phyloP scores from a whole-genome alignment of 1,140 invertebrate genomes.

The Aricia agestis region DNA sequence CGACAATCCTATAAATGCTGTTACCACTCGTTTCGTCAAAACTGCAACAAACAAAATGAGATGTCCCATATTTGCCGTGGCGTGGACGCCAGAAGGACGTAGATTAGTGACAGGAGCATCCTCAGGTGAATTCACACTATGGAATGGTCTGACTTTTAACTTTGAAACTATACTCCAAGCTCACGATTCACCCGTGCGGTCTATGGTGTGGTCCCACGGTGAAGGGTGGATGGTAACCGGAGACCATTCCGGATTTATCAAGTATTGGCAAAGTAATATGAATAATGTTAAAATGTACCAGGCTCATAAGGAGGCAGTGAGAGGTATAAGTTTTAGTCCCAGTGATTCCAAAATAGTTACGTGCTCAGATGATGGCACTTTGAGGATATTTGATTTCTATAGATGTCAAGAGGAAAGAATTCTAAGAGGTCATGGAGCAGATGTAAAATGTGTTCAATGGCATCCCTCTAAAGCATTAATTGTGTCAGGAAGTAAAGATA shows the following conservation, averaged over 20 bases:
- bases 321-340: conserved; percentile 99
- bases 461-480: conserved; percentile 98
- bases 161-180: conserved; percentile 99
- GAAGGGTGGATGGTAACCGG: conserved; percentile 99
- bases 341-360: conserved; percentile 99
- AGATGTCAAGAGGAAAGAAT: conserved; percentile 97
- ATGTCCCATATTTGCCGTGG: conserved; percentile 98
- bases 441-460: conserved; percentile 99
- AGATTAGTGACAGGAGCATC: conserved; percentile 98
- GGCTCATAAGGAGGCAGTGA: conserved; percentile 99
- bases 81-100: conserved; percentile 99
- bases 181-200: conserved; percentile 97
- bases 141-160: conserved; percentile 99
- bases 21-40: conserved; percentile 97
- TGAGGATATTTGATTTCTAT: conserved; percentile 99
- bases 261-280: conserved; percentile 99
- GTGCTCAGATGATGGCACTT: conserved; percentile 99
- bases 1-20: conserved; percentile 97
- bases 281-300: conserved; percentile 99
- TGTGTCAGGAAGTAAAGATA: conserved; percentile 99
- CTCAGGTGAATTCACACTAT: conserved; percentile 99
- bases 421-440: conserved; percentile 97
- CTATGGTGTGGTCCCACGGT: conserved; percentile 99
- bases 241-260: conserved; percentile 98
- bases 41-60: conserved; percentile 99